Evolutionary conservation across 2,113 vertebrate species (phyloP), one percentile per base, ranked within the genome.

Genomic region (Xenopus laevis): DNA sequence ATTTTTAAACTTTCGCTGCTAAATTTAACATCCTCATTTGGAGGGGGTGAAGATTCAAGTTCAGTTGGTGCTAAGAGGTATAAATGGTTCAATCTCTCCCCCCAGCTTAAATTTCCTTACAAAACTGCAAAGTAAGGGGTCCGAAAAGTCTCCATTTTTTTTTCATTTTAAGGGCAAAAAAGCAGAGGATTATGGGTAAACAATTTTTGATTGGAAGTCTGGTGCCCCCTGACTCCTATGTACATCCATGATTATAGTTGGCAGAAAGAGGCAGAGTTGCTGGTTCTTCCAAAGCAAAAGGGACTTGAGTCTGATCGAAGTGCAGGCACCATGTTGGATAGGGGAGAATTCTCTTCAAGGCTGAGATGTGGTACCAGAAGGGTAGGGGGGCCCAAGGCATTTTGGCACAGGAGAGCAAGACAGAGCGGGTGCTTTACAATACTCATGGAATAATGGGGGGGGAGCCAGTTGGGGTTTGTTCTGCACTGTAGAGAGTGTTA

Each of bases 341-440:
- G 60, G 65, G 72, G 68, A 75, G 65, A 75, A 17, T 61, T 62
- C n/a, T 68, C 72, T 75, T 75, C 72, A 75, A 75, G 72, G 65
- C 65, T 46, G 44, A 75, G 65, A 75, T 68, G 65, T 47, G 50
- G 33, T 46, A 45, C 57, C 68, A 71, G 65, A 68, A 52, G 40
- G 12, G 30, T 57, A 59, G 46, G 55, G 64, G 52, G 40, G n/a
- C n/a, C 65, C 71, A 68, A 74, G 72, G 72, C 72, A 74, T 45
- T 68, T 45, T 61, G 72, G 72, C 72, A 55, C 45, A 44, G 65
- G 65, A 61, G 7, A 33, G 72, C 72, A 68, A 75, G 68, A 68
- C 65, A 68, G 68, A 57, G 61, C 18, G 8, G 47, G 72, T 57
- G 33, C 11, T 7, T 62, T 60, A 75, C 65, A 20, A 74, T 74